Base-by-base conservation (phyloP, 2,797 vertebrate genomes). In the Ciconia nigra region DNA sequence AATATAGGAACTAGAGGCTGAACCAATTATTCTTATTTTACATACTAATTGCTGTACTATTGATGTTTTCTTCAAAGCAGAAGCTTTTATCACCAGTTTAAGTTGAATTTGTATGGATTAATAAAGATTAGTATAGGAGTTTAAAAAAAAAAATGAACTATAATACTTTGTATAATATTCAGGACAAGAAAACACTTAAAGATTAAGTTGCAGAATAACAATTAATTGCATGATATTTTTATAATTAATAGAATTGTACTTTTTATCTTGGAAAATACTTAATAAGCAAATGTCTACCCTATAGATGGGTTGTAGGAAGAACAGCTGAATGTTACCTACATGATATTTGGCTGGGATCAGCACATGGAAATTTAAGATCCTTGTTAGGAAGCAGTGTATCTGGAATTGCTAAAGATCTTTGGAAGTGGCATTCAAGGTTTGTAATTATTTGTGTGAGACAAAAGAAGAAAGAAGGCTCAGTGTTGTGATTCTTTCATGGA, bases 11-110 rank as follows among this genome's bases (percentile, higher is more conserved):
- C 69, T 73, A 49, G 35, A 52, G 58, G 63, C 76, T 90, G 79
- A 91, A 87, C 44, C 63, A 84, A 63, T 84, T 73, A 90, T 84
- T 66, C 67, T 87, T 71, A 65, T 96, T 96, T 93, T 76, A 46
- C 46, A 58, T 82, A 18, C 55, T 95, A 94, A 94, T 96, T 91
- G 67, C 79, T 92, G 15, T 26, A 31, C 65, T 77, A 20, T 79
- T 97, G 81, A 69, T 77, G 57, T 86, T 87, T 88, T 72, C 65
- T 92, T 96, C 82, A 78, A 95, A 96, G 83, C 4, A 58, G 81
- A 72, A 57, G n/a, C 54, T 83, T 93, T 90, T 95, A 89, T 96
- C 71, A 20, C 62, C 65, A 44, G 20, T 92, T 87, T 66, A 65
- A 89, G 24, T 83, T 77, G 51, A 89, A 69, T 87, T 86, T 72